Evolutionary conservation across 1,140 invertebrate genomes (phyloP).

Genomic region (Pseudomyrmex pallidus): DNA sequence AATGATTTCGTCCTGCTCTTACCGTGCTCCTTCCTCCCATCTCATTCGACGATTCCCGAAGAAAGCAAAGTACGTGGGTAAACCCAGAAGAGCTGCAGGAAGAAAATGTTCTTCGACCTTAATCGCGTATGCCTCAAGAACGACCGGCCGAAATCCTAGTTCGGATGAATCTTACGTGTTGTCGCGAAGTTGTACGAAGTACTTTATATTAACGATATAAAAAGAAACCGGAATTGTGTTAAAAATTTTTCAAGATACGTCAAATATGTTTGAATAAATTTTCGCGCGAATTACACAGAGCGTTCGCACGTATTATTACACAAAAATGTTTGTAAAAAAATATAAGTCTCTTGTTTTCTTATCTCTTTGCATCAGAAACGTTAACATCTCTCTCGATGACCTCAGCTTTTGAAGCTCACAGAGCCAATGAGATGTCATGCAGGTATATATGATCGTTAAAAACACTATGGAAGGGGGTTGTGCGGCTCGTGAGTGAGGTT

Average conservation of each 20-base stretch:
- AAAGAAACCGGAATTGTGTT: not conserved
- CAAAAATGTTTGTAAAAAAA: not conserved
- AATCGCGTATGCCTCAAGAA: not conserved
- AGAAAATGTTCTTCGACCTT: slow-evolving; percentile 10
- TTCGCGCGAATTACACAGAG: not conserved
- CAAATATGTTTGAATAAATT: not conserved
- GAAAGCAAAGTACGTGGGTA: not conserved
- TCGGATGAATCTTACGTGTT: slow-evolving; percentile 20
- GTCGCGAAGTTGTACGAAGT: slow-evolving; percentile 3
- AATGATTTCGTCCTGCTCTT: slow-evolving; percentile 76
- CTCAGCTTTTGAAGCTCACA: slow-evolving; percentile 47
- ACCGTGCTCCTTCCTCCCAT: slow-evolving; percentile 26
- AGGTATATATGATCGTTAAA: slow-evolving; percentile 72
- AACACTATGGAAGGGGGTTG: slow-evolving; percentile 67
- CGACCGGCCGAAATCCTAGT: not conserved
- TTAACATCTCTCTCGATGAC: not conserved
- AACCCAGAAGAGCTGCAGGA: not conserved
- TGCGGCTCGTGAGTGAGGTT: slow-evolving; percentile 48
- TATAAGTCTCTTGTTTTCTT: not conserved
- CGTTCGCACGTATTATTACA: not conserved
- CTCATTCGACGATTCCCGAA: slow-evolving; percentile 24
- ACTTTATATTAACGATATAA: not conserved
- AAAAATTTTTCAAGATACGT: not conserved
- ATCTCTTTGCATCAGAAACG: not conserved
- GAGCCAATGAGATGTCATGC: slow-evolving; percentile 71